Evolutionary conservation across 2,888 invertebrate genomes (phyloP), one percentile per base, ranked within the genome.

Genomic region (Agrochola litura): DNA sequence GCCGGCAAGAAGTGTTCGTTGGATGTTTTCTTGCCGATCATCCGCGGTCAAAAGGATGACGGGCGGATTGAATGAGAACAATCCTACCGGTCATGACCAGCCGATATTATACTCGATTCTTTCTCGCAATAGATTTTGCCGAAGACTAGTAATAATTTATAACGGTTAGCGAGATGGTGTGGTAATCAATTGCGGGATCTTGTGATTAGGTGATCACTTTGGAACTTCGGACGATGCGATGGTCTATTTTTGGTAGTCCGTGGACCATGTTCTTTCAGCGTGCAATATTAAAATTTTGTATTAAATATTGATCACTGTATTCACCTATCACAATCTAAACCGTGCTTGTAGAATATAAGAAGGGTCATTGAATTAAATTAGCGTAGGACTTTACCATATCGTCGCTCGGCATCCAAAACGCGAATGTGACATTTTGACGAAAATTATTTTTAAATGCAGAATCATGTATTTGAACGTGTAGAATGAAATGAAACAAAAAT

Each of bases 21-120:
- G 82, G 78, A 65, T 81, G 79, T 76, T 84, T 91, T 90, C 86
- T 86, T 83, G 85, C 87, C 66, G 85, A 89, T 91, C 90, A 90
- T 85, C 84, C 65, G 82, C 79, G 87, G 89, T 88, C 87, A 87
- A 88, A 84, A 77, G 79, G 76, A 82, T 90, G 89, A 89, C 86
- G 71, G 60, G 81, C 74, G 64, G 25, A 78, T 79, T 70, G 67
- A 67, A 37, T 41, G 73, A 79, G 79, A 87, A 88, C 84, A 88
- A 90, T 89, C 77, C 89, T 64, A 82, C 85, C 82, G 84, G 89
- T 84, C 89, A 81, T 92, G 92, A 92, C 89, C 85, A 16, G 87
- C 77, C 61, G 65, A 75, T 87, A 83, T 66, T 72, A n/a, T 43
- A 80, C 84, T 90, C 90, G 70, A 89, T 90, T 92, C 89, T 87